Evolutionary conservation across 2,113 vertebrate species (phyloP).

Genomic region (Pseudois nayaur): DNA sequence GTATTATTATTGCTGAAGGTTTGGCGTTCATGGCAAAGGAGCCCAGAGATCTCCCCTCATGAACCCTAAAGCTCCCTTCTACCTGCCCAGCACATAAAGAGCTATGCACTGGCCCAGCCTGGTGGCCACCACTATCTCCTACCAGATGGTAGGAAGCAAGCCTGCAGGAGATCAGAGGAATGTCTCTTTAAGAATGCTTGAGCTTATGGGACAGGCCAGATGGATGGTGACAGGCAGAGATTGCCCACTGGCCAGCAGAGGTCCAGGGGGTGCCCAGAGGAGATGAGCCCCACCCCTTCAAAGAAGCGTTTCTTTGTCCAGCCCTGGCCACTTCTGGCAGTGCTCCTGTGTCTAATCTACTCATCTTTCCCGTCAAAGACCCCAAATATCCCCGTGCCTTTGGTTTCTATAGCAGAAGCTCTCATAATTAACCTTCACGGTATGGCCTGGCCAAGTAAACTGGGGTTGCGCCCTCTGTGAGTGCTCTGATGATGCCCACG

Average conservation of each 20-base stretch:
- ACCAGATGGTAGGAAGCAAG: not conserved
- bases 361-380: not conserved
- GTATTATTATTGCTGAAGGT: not conserved
- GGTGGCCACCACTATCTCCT: not conserved
- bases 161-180: not conserved
- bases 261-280: not conserved
- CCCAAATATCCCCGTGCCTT: not conserved
- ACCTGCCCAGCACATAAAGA: not conserved
- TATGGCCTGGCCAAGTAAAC: not conserved
- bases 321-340: not conserved
- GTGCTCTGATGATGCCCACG: no score
- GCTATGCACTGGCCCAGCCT: not conserved
- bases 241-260: not conserved
- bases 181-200: not conserved
- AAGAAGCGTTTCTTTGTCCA: not conserved
- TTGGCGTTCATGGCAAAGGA: not conserved
- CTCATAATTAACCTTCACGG: not conserved
- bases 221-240: not conserved
- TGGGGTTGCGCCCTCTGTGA: not conserved
- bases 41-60: not conserved
- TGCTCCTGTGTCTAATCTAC: not conserved
- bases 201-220: not conserved
- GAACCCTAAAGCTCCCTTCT: not conserved
- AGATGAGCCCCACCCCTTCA: fast-evolving
- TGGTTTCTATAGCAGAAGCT: not conserved